phyloP scores from a whole-genome alignment of 2,113 vertebrate species.

The Nothoprocta pentlandii region DNA sequence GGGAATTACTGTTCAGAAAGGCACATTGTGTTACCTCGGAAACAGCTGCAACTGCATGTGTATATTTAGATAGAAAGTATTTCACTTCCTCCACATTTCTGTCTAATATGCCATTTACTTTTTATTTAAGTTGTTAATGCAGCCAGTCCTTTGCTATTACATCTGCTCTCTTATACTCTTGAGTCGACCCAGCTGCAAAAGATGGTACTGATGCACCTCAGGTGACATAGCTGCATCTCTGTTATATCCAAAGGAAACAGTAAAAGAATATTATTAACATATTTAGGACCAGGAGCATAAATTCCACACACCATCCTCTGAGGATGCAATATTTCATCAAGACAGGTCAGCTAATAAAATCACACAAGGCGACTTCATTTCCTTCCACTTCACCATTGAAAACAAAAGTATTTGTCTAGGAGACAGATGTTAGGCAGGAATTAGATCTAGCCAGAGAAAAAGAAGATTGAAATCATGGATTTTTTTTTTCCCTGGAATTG shows the following conservation, averaged over 20 bases:
- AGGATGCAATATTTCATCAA: constrained; percentile 34
- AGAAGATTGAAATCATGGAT: neutral
- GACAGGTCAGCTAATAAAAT: constrained; percentile 47
- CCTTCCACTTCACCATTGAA: constrained; percentile 6
- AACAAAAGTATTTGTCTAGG: constrained; percentile 23
- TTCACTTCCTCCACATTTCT: constrained; percentile 46
- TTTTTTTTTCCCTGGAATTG: neutral
- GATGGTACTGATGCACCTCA: neutral
- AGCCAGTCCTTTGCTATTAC: constrained; percentile 1
- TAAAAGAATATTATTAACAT: constrained; percentile 13
- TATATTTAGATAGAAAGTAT: constrained; percentile 63
- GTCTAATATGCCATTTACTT: constrained; percentile 42
- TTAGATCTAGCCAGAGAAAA: neutral
- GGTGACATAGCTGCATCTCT: neutral
- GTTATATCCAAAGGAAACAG: neutral
- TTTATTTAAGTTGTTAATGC: constrained; percentile 41
- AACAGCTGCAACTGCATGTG: constrained; percentile 37
- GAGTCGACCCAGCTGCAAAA: constrained; percentile 1
- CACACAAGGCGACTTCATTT: constrained; percentile 46
- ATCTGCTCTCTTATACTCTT: neutral
- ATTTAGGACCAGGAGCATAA: constrained; percentile 3
- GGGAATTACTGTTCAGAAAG: constrained; percentile 48
- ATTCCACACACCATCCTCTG: neutral
- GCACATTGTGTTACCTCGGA: constrained; percentile 55
- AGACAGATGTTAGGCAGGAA: constrained; percentile 19